These are phyloP conservation scores for Motacilla alba DNA, from an alignment of 2,113 vertebrate genomes.

Conservation along the genomic window DNA sequence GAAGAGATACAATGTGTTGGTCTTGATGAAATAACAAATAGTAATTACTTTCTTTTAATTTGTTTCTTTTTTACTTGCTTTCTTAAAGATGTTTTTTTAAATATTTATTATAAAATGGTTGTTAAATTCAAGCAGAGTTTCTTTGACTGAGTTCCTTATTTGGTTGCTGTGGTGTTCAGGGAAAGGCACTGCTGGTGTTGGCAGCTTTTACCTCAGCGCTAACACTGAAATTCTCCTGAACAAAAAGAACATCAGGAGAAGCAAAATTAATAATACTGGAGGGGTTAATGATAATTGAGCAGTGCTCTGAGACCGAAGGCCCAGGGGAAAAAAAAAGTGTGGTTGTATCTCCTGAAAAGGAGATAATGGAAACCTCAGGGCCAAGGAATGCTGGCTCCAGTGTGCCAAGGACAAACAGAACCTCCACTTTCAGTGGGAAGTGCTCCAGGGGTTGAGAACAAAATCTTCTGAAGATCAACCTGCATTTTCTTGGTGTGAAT, in stretches of 20 bases:
- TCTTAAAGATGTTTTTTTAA: neutral
- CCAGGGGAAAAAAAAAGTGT: neutral
- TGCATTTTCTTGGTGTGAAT: neutral
- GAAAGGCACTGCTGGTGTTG: neutral
- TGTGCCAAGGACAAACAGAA: neutral
- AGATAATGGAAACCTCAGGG: neutral
- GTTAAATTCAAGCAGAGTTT: neutral
- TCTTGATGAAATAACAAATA: neutral
- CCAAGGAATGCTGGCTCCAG: neutral
- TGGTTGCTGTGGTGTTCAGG: neutral
- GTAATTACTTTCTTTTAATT: neutral
- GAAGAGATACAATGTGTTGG: neutral
- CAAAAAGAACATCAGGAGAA: neutral
- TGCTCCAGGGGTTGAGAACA: slow-evolving; percentile 12
- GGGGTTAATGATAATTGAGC: neutral
- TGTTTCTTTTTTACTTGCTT: neutral
- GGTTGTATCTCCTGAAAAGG: neutral
- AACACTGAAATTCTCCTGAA: neutral
- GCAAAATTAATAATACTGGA: neutral
- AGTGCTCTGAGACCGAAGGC: neutral
- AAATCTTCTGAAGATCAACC: neutral
- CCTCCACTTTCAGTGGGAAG: slow-evolving; percentile 5
- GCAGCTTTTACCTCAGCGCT: neutral
- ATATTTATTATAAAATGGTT: neutral
- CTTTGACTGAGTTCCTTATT: neutral